Evolutionary conservation across 1,140 invertebrate species (phyloP).

Genomic region (Cephus cinctus): DNA sequence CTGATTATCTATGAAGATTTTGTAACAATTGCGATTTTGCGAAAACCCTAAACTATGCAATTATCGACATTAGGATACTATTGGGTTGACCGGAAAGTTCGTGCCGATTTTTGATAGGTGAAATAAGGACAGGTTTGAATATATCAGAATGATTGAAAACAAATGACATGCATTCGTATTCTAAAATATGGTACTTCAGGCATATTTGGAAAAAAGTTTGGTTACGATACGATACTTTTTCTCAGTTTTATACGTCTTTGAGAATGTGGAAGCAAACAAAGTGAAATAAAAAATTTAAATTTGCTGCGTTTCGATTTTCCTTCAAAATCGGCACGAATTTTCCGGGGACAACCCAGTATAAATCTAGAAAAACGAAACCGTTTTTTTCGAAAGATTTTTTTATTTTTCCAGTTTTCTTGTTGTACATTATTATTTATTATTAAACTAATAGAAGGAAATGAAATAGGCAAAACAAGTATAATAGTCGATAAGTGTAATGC

Average conservation of each 20-base stretch:
- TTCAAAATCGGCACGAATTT: too few species aligned
- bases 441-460: slow-evolving; percentile 43
- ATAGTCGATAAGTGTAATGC: slow-evolving; percentile 36
- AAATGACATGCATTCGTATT: slow-evolving; percentile 7
- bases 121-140: too few species aligned
- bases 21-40: too few species aligned
- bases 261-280: slow-evolving; percentile 2
- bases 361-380: slow-evolving; percentile 14
- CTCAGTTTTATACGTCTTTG: slow-evolving; percentile 7
- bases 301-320: too few species aligned
- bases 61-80: too few species aligned
- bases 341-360: too few species aligned
- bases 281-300: too few species aligned
- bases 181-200: neutral
- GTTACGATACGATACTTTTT: slow-evolving; percentile 1
- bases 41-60: too few species aligned
- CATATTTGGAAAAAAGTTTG: slow-evolving; percentile 8
- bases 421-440: slow-evolving; percentile 43
- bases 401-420: slow-evolving; percentile 36
- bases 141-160: slow-evolving; percentile 10
- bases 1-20: too few species aligned
- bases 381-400: slow-evolving; percentile 24
- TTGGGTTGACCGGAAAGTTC: too few species aligned
- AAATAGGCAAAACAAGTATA: slow-evolving; percentile 45
- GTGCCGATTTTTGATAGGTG: too few species aligned